These are phyloP conservation scores for Lophochroa leadbeateri DNA, from an alignment of 2,113 vertebrate species.

Conservation along the genomic window DNA sequence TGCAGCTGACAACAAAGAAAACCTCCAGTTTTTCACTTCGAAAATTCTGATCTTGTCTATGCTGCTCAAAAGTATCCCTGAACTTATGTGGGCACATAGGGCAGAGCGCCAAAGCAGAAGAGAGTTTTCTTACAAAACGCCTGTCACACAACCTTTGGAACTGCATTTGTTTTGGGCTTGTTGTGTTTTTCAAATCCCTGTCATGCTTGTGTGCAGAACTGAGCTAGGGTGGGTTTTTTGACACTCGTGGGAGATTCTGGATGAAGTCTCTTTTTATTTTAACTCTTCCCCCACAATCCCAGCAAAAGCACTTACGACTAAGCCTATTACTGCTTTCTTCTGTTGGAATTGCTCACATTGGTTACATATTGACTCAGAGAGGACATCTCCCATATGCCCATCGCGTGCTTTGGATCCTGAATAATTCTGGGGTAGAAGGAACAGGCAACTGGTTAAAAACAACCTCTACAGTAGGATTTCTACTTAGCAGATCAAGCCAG, in stretches of 20 bases:
- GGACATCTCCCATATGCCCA: neutral
- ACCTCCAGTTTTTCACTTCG: neutral
- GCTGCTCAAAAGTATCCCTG: neutral
- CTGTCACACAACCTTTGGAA: neutral
- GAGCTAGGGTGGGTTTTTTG: neutral
- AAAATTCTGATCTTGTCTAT: neutral
- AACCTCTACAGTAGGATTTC: accelerated
- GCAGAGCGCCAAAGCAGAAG: neutral
- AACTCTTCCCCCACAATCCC: neutral
- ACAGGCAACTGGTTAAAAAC: neutral
- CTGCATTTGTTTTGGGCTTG: neutral
- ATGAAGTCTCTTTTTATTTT: neutral
- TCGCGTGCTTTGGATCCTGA: accelerated
- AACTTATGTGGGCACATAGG: accelerated
- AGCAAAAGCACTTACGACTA: neutral
- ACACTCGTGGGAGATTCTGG: neutral
- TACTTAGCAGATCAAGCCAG: neutral
- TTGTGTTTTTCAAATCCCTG: neutral
- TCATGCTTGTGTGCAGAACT: neutral
- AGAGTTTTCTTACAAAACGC: neutral
- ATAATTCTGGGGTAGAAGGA: neutral
- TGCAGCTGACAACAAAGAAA: neutral
- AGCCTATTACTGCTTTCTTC: neutral
- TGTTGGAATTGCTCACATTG: neutral
- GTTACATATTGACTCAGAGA: neutral